phyloP scores from a whole-genome alignment of 2,888 invertebrate genomes.

The Digitonthophagus gazella region DNA sequence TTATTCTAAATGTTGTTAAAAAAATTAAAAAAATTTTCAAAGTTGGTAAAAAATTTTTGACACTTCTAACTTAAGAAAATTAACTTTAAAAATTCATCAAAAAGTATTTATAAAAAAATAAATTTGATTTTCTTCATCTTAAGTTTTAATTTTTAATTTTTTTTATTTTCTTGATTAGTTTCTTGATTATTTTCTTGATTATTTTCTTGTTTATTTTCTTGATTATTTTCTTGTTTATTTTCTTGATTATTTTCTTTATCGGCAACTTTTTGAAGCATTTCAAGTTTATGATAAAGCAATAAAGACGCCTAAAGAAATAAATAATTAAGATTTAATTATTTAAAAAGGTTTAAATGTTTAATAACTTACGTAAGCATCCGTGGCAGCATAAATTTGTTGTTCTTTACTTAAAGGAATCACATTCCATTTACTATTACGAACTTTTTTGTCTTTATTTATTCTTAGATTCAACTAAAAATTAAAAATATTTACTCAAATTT shows the following conservation, averaged over 20 bases:
- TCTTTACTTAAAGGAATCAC: slow-evolving; percentile 55
- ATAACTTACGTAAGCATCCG: slow-evolving; percentile 63
- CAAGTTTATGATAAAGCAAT: slow-evolving; percentile 31
- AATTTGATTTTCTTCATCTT: too few species aligned
- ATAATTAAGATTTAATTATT: slow-evolving; percentile 7
- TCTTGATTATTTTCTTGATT: too few species aligned
- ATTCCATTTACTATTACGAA: slow-evolving; percentile 63
- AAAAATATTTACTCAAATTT: slow-evolving; percentile 15
- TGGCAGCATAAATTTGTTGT: slow-evolving; percentile 62
- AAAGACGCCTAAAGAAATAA: slow-evolving; percentile 34
- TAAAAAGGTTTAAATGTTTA: slow-evolving; percentile 4
- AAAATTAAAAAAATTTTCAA: too few species aligned
- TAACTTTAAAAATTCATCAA: too few species aligned
- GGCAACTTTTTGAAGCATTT: slow-evolving; percentile 5
- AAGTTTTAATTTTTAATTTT: too few species aligned
- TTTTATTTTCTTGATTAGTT: too few species aligned
- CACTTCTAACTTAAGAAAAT: too few species aligned
- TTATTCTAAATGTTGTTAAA: too few species aligned
- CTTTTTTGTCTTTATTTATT: slow-evolving; percentile 57
- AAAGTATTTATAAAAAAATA: too few species aligned
- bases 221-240: too few species aligned
- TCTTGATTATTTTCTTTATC: slow-evolving; percentile 1
- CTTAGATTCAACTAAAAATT: slow-evolving; percentile 51
- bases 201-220: too few species aligned
- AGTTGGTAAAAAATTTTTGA: too few species aligned